Evolutionary conservation across 2,113 vertebrate species (phyloP), one percentile per base, ranked within the genome.

Genomic region (Solenodon paradoxus): DNA sequence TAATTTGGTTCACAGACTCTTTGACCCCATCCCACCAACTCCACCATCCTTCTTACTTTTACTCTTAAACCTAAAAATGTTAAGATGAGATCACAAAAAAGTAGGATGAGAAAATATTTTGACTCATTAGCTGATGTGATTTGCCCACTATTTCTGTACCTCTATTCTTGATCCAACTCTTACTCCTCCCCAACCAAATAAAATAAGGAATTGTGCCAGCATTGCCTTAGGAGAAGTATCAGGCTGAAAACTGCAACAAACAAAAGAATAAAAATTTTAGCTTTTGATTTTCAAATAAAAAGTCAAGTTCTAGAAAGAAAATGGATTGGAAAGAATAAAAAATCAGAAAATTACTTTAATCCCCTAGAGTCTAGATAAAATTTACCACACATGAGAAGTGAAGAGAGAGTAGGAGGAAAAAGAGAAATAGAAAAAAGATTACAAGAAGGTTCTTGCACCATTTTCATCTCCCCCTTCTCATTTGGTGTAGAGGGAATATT

Each of bases 11-110:
- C 87, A 89, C 40, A 84, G 0, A 75, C 51, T 90, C 38, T 42
- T 38, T 94, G 89, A 94, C 78, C 66, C 59, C 28, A 1, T 40
- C 15, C 42, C 12, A 0, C 87, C 87, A 51, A 64, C n/a, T 91
- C 47, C 35, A 49, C 7, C 40, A 45, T 83, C n/a, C 8, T 85
- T 87, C 84, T n/a, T 53, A 68, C n/a, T 94, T 72, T 38, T 59
- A n/a, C 10, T 87, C 30, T 91, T 95, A 94, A 94, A 74, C 16
- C 32, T 68, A 94, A 95, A 94, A 91, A 32, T 35, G 45, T 53
- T 95, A 49, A 77, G 32, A 92, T 87, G 68, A 71, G 24, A 86
- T 93, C 82, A 86, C 45, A 91, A 81, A 59, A 72, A 90, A 83
- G 11, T 66, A 16, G 19, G 24, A 20, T 38, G 59, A 78, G 28